These are phyloP conservation scores for Neoniphon sammara DNA, from an alignment of 2,797 vertebrate genomes.

Conservation along the genomic window DNA sequence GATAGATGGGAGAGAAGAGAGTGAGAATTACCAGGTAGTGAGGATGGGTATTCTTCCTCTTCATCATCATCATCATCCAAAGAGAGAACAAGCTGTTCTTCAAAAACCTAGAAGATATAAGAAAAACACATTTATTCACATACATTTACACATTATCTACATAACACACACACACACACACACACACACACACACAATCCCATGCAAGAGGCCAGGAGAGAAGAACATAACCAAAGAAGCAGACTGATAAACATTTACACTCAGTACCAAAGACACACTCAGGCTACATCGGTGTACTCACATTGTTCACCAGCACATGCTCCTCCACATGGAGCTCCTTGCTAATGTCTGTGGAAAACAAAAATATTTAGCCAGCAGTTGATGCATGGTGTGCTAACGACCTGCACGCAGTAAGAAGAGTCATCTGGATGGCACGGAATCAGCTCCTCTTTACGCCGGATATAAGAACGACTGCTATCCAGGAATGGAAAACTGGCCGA, in stretches of 20 bases:
- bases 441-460: constrained; percentile 31
- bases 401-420: constrained; percentile 8
- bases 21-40: constrained; percentile 65
- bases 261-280: background rate
- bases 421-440: constrained; percentile 31
- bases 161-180: constrained; percentile 25
- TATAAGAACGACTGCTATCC: constrained; percentile 35
- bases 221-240: background rate
- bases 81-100: constrained; percentile 79
- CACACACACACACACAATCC: constrained; percentile 8
- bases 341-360: constrained; percentile 59
- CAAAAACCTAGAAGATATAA: constrained; percentile 73
- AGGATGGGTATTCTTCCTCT: constrained; percentile 56
- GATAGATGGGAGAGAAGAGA: background rate
- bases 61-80: constrained; percentile 76
- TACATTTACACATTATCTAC: background rate
- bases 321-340: constrained; percentile 51
- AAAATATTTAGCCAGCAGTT: constrained; percentile 52
- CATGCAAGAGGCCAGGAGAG: background rate
- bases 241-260: constrained; percentile 19
- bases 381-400: constrained; percentile 28
- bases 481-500: constrained; percentile 50
- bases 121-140: too few species aligned
- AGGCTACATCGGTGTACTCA: constrained; percentile 63
- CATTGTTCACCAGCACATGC: constrained; percentile 64